Evolutionary conservation across 2,113 vertebrate genomes (phyloP).

Genomic region (Empidonax alnorum): DNA sequence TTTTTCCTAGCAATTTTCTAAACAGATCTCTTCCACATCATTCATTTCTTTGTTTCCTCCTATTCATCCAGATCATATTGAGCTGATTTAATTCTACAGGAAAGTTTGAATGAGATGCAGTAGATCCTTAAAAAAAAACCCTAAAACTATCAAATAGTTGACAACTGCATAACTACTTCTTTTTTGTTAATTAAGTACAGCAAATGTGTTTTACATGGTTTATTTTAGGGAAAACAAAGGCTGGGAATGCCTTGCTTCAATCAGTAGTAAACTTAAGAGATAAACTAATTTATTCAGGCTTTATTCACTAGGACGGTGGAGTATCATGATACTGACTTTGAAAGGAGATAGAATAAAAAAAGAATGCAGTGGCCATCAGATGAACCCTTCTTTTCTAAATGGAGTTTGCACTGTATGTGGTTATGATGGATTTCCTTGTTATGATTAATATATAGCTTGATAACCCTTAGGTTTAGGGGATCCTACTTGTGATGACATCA

Average conservation of each 20-base stretch:
- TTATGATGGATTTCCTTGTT: neutral
- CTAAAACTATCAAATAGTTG: neutral
- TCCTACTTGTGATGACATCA: neutral
- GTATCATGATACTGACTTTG: neutral
- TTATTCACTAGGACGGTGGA: neutral
- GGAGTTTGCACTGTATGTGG: neutral
- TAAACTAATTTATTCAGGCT: neutral
- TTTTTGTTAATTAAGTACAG: neutral
- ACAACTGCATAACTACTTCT: neutral
- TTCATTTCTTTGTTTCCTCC: neutral
- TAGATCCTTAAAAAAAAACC: neutral
- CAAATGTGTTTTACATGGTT: neutral
- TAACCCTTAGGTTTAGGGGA: neutral
- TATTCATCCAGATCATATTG: neutral
- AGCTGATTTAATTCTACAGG: slow-evolving; percentile 9
- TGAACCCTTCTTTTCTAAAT: neutral
- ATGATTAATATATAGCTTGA: neutral
- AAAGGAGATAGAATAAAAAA: neutral
- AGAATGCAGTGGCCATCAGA: neutral
- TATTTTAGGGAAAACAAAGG: neutral
- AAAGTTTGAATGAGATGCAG: neutral
- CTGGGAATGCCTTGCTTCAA: neutral
- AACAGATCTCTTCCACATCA: neutral
- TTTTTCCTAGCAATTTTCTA: neutral
- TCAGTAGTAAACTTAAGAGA: neutral